These are phyloP conservation scores for Danio jaintianensis DNA, from an alignment of 2,797 vertebrate species.

Conservation along the genomic window DNA sequence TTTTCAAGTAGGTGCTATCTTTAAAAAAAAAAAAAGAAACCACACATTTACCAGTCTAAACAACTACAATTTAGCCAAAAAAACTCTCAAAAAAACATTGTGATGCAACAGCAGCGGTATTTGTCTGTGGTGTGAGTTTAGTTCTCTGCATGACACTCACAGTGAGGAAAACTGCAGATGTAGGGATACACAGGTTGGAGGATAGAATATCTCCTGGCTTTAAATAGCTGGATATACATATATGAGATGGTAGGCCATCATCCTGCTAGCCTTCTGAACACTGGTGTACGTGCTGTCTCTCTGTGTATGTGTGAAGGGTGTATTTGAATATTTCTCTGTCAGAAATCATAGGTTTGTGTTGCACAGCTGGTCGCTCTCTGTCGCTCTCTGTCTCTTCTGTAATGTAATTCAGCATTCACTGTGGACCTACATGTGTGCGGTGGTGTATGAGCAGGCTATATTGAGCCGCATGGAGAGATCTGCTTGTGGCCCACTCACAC, in stretches of 20 bases:
- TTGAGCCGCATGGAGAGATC: slow-evolving; percentile 32
- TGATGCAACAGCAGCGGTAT: too few species aligned
- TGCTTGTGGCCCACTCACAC: slow-evolving; percentile 27
- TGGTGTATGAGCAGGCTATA: slow-evolving; percentile 32
- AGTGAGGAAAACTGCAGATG: too few species aligned
- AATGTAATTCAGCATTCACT: slow-evolving; percentile 17
- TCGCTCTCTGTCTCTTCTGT: slow-evolving; percentile 26
- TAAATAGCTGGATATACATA: too few species aligned
- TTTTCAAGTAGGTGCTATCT: too few species aligned
- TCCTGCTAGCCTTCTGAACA: slow-evolving; percentile 2
- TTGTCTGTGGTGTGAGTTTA: too few species aligned
- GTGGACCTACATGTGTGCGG: slow-evolving; percentile 38
- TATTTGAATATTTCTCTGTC: slow-evolving; percentile 40
- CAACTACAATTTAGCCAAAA: too few species aligned
- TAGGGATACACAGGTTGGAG: too few species aligned
- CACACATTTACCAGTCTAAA: too few species aligned
- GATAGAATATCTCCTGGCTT: too few species aligned
- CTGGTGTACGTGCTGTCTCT: not conserved
- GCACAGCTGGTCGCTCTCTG: slow-evolving; percentile 61
- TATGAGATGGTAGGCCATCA: not conserved
- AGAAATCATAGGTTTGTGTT: slow-evolving; percentile 55
- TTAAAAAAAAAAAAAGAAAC: too few species aligned
- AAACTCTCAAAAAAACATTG: too few species aligned
- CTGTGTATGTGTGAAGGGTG: slow-evolving; percentile 15
- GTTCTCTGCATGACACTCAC: too few species aligned